Base-by-base conservation (phyloP, 2,797 vertebrate genomes). In the Synaphobranchus kaupii region DNA sequence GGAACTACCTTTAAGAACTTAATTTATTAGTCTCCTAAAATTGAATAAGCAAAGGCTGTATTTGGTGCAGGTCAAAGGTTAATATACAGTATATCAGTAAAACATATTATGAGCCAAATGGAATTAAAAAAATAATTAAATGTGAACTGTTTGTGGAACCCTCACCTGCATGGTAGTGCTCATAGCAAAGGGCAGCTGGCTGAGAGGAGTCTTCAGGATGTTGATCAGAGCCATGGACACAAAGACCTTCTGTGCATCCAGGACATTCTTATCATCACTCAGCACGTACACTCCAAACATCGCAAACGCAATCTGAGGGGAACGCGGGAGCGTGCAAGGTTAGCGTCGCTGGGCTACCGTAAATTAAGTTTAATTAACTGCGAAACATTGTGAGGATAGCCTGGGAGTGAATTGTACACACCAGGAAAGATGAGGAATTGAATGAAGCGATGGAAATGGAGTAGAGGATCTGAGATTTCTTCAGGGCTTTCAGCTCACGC, bases 211-310 rank as follows among this genome's bases (percentile, higher is more conserved):
- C 94, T 98, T 98, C 91, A 99, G 95, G 90, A 99, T 98, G 93
- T 97, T 97, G 91, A 99, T 97, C 54, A 99, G 94, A 0, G 97
- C 96, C 94, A 99, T 95, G 6, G 98, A 98, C 85, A 99, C 98
- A 80, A 99, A 99, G 71, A 98, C 97, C 85, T 99, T 99, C 95
- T 99, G 97, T 25, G 98, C 98, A 76, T 99, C 97, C 93, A 99
- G 94, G 89, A 98, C 88, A 0, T 98, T 97, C 20, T 95, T 95
- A 66, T 95, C 90, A 76, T 99, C 96, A 12, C 96, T 93, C 89
- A 95, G 94, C 0, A 98, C 96, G 20, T 99, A 99, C 90, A 99
- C 97, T 3, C 97, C 96, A 91, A 99, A 99, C 97, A 98, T 97
- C 54, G 97, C 90, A 87, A 99, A 97, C 0, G 98, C 97, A 85